A percentile compares a stretch with the other conserved stretches of the same genome.
These are phyloP conservation scores for Diorhabda sublineata DNA, from an alignment of 1,140 invertebrate species.

Conservation along the genomic window DNA sequence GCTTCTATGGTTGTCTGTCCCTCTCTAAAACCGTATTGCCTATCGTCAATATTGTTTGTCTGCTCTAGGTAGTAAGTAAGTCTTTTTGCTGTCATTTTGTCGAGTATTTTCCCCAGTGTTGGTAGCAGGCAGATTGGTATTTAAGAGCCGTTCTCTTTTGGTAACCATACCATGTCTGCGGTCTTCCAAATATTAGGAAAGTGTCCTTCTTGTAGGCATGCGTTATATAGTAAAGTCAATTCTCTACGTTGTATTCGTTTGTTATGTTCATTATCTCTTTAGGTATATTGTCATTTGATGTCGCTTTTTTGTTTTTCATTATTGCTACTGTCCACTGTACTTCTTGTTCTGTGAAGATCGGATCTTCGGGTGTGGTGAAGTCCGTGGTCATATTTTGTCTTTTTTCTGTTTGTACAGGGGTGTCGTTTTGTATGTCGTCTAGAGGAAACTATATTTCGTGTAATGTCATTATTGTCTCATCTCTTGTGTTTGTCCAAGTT, in stretches of 20 bases:
- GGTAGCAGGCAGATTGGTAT: background rate
- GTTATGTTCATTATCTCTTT: background rate
- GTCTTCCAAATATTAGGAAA: conserved; percentile 5
- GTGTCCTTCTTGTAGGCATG: background rate
- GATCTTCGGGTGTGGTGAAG: background rate
- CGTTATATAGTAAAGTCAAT: background rate
- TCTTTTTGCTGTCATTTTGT: conserved; percentile 1
- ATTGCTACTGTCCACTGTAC: background rate
- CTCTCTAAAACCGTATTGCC: conserved; percentile 24
- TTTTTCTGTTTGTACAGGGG: background rate
- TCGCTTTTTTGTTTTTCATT: conserved; percentile 6
- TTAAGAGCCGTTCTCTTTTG: background rate
- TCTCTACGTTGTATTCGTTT: background rate
- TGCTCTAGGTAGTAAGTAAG: background rate
- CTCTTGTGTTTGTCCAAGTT: background rate
- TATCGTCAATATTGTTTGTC: background rate
- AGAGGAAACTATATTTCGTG: background rate
- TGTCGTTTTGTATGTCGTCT: background rate
- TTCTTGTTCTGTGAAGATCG: background rate
- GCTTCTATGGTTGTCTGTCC: background rate
- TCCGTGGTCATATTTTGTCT: background rate
- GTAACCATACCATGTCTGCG: conserved; percentile 5
- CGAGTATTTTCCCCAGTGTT: background rate
- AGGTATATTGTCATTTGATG: background rate
- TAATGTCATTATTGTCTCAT: background rate